Base-by-base conservation (phyloP, 2,113 vertebrate species). In the Casuarius casuarius region DNA sequence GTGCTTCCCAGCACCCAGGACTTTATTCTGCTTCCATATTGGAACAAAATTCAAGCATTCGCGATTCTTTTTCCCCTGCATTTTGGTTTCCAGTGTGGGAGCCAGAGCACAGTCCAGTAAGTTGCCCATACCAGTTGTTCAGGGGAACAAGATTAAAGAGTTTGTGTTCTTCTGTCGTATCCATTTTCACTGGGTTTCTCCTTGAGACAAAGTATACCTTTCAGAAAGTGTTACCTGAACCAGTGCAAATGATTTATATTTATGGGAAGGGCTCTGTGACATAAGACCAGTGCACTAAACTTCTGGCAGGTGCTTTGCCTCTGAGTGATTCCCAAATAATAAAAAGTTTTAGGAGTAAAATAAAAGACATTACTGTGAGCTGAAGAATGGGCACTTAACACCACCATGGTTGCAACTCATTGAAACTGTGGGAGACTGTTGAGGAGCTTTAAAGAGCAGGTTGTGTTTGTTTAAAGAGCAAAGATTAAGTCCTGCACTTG, bases 1-100 rank as follows among this genome's bases (percentile, higher is more conserved):
- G 61, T n/a, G 29, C 25, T 84, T 77, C 22, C 22, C 16, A 33
- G 33, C 14, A 40, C 18, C 33, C 22, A 21, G 1, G 0, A 25
- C 9, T 84, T 80, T 40, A 33, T 87, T 81, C 21, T 77, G 9
- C 38, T 59, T 68, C 12, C 11, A 9, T 38, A 44, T 54, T 12
- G 61, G 52, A 54, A 73, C 10, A 81, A 73, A 89, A 40, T 62
- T 80, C 59, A 65, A n/a, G 16, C 19, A 31, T 85, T 85, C 56
- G 7, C 5, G 1, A 9, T 87, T 9, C 5, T 61, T 84, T 33
- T 7, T 6, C 6, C 2, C 0, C 8, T 48, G 33, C 3, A 7
- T 70, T 89, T 76, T 1, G 2, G 4, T 68, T 89, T 94, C 44
- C 4, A 3, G 48, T 72, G 16, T 40, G 35, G 18, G 33, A 75